phyloP scores from a whole-genome alignment of 2,113 vertebrate species.

The Oreochromis tanganicae region DNA sequence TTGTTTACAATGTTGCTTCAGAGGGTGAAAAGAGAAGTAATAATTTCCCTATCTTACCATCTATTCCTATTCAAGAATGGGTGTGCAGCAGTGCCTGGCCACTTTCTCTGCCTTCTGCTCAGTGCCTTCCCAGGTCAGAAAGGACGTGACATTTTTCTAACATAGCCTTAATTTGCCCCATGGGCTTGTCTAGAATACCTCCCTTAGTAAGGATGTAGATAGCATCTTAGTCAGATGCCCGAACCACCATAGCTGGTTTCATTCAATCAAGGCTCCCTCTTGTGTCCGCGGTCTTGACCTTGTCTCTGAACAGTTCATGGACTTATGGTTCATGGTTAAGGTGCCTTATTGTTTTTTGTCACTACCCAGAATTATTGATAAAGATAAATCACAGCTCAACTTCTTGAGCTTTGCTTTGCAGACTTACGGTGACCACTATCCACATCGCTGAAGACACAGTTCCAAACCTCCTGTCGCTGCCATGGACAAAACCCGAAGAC shows the following conservation, averaged over 20 bases:
- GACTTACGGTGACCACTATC: not conserved
- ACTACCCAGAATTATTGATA: not conserved
- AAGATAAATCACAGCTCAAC: not conserved
- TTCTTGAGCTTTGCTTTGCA: not conserved
- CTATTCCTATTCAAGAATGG: not conserved
- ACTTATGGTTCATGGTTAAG: not conserved
- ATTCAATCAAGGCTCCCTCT: not conserved
- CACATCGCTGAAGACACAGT: not conserved
- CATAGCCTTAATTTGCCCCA: not conserved
- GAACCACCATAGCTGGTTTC: not conserved
- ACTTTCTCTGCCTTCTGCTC: not conserved
- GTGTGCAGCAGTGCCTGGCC: not conserved
- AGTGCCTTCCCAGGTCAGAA: not conserved
- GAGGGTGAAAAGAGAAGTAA: not conserved
- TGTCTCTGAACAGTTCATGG: not conserved
- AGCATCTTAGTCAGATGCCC: not conserved
- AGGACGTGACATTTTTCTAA: not conserved
- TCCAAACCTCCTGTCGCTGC: not conserved
- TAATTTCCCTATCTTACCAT: not conserved
- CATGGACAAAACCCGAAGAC: not conserved
- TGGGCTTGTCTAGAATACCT: not conserved
- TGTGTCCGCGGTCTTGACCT: not conserved
- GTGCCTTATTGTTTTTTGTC: not conserved
- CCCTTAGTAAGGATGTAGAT: not conserved
- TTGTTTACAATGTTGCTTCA: not conserved